phyloP scores from a whole-genome alignment of 2,797 vertebrate species.

The Clangula hyemalis region DNA sequence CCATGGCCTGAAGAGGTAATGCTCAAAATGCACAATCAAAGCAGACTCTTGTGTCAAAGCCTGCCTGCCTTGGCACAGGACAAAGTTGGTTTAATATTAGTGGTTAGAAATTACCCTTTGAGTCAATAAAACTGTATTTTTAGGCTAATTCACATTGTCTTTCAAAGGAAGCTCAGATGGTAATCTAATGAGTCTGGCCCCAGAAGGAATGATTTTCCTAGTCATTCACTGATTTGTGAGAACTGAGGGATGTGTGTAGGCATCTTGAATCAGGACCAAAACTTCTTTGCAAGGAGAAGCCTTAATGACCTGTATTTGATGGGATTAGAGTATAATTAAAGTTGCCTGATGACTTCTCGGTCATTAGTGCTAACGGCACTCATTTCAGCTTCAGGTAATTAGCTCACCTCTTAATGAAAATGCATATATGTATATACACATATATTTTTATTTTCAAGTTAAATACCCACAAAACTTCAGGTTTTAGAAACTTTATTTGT shows the following conservation, averaged over 20 bases:
- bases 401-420: neutral
- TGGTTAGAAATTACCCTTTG: constrained; percentile 19
- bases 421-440: too few relatives aligned
- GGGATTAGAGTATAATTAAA: neutral
- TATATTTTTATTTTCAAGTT: neutral
- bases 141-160: neutral
- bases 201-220: neutral
- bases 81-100: neutral
- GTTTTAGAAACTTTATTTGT: neutral
- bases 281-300: neutral
- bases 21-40: neutral
- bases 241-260: neutral
- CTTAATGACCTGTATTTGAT: neutral
- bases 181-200: neutral
- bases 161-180: neutral
- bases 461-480: neutral
- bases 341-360: neutral
- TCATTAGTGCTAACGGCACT: neutral
- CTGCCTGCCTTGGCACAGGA: neutral
- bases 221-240: neutral
- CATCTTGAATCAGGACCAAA: neutral
- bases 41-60: neutral
- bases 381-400: neutral
- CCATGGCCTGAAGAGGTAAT: neutral
- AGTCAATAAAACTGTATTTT: neutral